Evolutionary conservation across 30 jellyfish, hydroid and myxozoan species (phyloP), one percentile per base, ranked within the genome.

Genomic region (Morbakka virulenta): DNA sequence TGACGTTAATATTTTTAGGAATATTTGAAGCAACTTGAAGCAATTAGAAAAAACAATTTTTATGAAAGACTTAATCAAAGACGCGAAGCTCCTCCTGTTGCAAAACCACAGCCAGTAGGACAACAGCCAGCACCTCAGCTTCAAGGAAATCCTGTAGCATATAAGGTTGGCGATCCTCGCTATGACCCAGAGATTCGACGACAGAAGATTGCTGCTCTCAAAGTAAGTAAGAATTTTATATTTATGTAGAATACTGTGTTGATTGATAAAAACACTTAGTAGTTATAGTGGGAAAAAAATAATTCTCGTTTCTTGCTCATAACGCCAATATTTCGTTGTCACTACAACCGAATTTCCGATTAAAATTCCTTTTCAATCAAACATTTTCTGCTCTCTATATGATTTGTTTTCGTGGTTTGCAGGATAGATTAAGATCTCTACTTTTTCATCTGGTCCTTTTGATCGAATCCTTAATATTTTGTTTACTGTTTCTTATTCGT

Each of bases 171-270:
- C 20, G 96, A 90, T 61, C 98, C 98, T 1, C 86, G 94, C 2
- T 80, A 47, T 47, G 98, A 84, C 62, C 95, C 98, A 1, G 96
- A 80, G 52, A 91, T 87, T 20, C 84, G 98, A 64, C 78, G 89
- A 51, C 85, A 74, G 64, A 90, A 90, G 62, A 90, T 90, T 21
- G 87, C 87, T 32, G 98, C 94, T 3, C 78, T 90, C 3, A 90
- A 90, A 91, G 98, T 90, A 72, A n/a, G 2, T 32, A 27, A 36
- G 41, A 1, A 24, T 69, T 1, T n/a, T 21, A 11, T 34, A 2
- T 25, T 22, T 0, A 30, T n/a, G 2, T 62, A 65, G 22, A 23
- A 9, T 17, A 30, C 2, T 21, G 12, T 1, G 2, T 62, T 20
- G n/a, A n/a, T 47, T 47, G n/a, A n/a, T n/a, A n/a, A n/a, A n/a